Conservation (phyloP, 2,797 vertebrate species). For the Paedocypris micromegethes region DNA sequence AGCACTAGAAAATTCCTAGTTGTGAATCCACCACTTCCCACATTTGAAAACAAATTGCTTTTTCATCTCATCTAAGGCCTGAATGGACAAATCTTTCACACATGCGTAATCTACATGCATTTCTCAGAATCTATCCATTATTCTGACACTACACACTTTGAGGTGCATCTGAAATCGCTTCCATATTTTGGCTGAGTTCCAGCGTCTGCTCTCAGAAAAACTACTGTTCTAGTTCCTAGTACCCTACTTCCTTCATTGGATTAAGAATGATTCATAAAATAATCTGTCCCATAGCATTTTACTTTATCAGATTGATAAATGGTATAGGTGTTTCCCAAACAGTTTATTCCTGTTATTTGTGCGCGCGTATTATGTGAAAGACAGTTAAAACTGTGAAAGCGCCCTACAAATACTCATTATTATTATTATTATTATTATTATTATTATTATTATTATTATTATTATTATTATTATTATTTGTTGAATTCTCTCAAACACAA, state of each 20-base stretch:
- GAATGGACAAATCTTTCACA: background rate
- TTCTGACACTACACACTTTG: background rate
- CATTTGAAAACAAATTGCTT: no score
- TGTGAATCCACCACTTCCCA: no score
- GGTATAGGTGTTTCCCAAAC: conserved; percentile 15
- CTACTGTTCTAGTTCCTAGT: background rate
- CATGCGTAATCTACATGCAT: background rate
- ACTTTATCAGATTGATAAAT: background rate
- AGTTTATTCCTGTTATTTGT: conserved; percentile 32
- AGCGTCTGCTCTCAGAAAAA: background rate
- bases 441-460: no score
- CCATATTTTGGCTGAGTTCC: conserved; percentile 5
- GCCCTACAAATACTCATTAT: background rate
- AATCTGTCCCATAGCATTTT: conserved; percentile 32
- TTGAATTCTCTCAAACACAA: no score
- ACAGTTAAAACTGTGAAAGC: background rate
- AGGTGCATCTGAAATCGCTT: background rate
- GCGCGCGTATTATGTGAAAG: conserved; percentile 10
- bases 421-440: no score
- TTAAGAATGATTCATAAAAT: conserved; percentile 33
- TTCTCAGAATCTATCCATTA: background rate
- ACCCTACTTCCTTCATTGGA: conserved; percentile 15
- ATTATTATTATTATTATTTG: no score
- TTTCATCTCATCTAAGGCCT: background rate
- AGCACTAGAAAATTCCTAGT: no score